A percentile compares a stretch with the other conserved stretches of the same genome.
Evolutionary conservation across 2,888 invertebrate species (phyloP).

Genomic region (Acanthococcus lagerstroemiae): DNA sequence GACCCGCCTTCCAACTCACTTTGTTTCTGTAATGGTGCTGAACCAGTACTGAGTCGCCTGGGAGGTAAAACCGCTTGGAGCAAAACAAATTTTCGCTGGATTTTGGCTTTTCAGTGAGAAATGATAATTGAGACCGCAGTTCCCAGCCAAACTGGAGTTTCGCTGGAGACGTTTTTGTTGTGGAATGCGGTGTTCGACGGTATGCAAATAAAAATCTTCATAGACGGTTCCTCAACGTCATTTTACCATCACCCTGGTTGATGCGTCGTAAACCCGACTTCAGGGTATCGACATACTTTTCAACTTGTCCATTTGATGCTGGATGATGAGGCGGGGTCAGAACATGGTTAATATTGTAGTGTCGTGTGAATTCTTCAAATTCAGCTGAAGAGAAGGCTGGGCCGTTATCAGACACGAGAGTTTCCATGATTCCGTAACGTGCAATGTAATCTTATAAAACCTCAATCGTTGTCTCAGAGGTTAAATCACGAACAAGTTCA

Average conservation of each 20-base stretch:
- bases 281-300: not conserved
- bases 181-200: not conserved
- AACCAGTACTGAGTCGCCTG: too few relatives aligned
- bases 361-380: not conserved
- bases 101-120: not conserved
- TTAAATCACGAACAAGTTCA: not conserved
- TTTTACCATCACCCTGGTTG: not conserved
- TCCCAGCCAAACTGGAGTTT: not conserved
- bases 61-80: too few relatives aligned
- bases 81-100: too few relatives aligned
- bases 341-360: not conserved
- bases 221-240: not conserved
- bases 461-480: not conserved
- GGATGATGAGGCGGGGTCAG: not conserved
- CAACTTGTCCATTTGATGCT: constrained; percentile 5
- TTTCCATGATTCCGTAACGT: constrained; percentile 3
- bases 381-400: not conserved
- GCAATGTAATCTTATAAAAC: constrained; percentile 3
- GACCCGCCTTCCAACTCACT: too few relatives aligned
- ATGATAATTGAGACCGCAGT: not conserved
- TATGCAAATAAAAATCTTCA: not conserved
- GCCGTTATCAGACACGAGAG: constrained; percentile 14
- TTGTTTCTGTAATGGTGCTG: too few relatives aligned
- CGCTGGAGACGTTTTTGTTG: not conserved
- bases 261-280: not conserved